Base-by-base conservation (phyloP, 2,113 vertebrate genomes). In the Opisthocomus hoazin region DNA sequence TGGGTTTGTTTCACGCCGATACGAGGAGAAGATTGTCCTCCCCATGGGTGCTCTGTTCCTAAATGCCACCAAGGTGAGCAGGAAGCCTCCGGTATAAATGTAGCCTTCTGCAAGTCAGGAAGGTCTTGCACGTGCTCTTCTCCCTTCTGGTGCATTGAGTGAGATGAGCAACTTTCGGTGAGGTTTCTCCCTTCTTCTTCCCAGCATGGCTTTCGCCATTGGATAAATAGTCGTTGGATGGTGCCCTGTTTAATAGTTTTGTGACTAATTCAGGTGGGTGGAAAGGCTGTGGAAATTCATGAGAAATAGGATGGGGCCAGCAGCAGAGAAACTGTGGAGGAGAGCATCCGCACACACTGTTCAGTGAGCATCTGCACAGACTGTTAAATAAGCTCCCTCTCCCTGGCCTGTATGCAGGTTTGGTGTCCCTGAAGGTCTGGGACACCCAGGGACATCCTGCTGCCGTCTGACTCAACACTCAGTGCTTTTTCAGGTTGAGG, bases 391-490 rank as follows among this genome's bases (percentile, higher is more conserved):
- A 75, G 7, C 5, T 68, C 39, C 17, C 18, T 36, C 5, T 68
- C 39, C 17, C 18, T 36, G 56, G 27, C 17, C 32, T 56, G 63
- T 36, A 12, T 7, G 26, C 12, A 36, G 36, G 7, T 56, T 41
- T 19, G n/a, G 23, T 64, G 8, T 56, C n/a, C 23, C 45, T 41
- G 53, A 19, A 51, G 23, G 27, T 26, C 51, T 9, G 37, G 51
- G 58, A 23, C 39, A 51, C 24, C n/a, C 45, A 32, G n/a, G 30
- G 32, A 10, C 23, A 7, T 10, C 51, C 5, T 2, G 6, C 36
- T 37, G 50, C 21, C 3, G 0, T 14, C 46, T 46, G 37, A 48
- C 20, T 61, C 27, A 1, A 1, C 0, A 2, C 30, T 27, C 27
- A 6, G 22, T 23, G 45, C 60, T 66, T 39, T 34, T 46, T 60